Evolutionary conservation across 2,797 vertebrate genomes (phyloP).

Genomic region (Alcedo atthis): DNA sequence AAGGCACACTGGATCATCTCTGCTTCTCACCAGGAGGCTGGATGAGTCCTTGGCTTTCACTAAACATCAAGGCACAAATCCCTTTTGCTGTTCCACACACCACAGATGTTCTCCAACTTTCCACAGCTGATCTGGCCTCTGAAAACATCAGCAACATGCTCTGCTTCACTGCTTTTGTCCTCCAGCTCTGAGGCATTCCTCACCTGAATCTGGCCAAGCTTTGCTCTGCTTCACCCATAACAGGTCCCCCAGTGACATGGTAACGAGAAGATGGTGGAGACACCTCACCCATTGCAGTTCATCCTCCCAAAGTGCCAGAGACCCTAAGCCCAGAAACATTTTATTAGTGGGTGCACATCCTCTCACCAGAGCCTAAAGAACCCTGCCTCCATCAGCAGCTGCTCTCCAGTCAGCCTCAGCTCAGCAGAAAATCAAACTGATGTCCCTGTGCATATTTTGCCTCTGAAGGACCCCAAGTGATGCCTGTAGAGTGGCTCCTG

Average conservation of each 20-base stretch:
- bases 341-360: not conserved
- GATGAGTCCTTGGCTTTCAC: not conserved
- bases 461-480: not conserved
- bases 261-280: not conserved
- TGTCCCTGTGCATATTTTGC: not conserved
- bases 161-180: not conserved
- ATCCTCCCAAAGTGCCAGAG: not conserved
- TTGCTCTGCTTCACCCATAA: not conserved
- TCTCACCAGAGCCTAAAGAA: not conserved
- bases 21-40: not conserved
- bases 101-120: not conserved
- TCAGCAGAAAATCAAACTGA: not conserved
- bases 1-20: not conserved
- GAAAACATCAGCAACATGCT: not conserved
- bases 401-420: not conserved
- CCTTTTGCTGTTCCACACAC: not conserved
- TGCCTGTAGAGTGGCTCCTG: not conserved
- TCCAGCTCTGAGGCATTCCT: not conserved
- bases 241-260: not conserved
- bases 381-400: not conserved
- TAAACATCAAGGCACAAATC: not conserved
- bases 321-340: not conserved
- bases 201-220: not conserved
- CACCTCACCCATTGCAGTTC: rapidly evolving
- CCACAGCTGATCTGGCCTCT: not conserved